Evolutionary conservation across 2,113 vertebrate species (phyloP).

Genomic region (Xenotilapia flavipinnis): DNA sequence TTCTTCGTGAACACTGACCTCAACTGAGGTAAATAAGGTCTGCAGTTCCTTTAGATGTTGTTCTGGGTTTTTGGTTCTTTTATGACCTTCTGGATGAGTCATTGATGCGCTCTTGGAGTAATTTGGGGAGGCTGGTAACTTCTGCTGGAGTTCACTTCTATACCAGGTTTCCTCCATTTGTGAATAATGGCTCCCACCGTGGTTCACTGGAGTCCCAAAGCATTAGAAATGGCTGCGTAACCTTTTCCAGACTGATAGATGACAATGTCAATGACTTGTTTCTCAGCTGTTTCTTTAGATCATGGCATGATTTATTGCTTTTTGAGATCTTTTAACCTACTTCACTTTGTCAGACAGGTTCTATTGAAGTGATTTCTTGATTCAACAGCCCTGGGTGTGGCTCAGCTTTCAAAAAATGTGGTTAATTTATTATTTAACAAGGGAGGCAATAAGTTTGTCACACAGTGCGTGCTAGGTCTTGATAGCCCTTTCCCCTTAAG

Average conservation of each 20-base stretch:
- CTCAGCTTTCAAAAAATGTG: neutral
- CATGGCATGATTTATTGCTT: neutral
- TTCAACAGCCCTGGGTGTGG: neutral
- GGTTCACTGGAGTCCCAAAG: neutral
- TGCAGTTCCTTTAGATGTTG: neutral
- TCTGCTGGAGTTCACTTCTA: neutral
- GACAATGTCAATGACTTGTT: neutral
- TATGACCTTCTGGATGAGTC: neutral
- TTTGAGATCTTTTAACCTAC: neutral
- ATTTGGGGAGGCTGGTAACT: neutral
- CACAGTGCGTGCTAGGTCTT: neutral
- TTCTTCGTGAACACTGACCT: neutral
- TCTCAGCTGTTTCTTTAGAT: neutral
- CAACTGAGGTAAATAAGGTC: neutral
- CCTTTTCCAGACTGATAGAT: neutral
- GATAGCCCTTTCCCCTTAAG: neutral
- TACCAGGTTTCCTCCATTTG: neutral
- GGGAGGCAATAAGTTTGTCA: neutral
- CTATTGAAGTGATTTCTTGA: neutral
- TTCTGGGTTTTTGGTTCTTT: neutral
- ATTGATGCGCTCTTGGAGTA: neutral
- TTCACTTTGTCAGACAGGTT: neutral
- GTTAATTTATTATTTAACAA: neutral
- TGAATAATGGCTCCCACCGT: neutral
- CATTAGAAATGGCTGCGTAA: neutral